Evolutionary conservation across 2,888 invertebrate species (phyloP).

Genomic region (Chrysina gloriosa): DNA sequence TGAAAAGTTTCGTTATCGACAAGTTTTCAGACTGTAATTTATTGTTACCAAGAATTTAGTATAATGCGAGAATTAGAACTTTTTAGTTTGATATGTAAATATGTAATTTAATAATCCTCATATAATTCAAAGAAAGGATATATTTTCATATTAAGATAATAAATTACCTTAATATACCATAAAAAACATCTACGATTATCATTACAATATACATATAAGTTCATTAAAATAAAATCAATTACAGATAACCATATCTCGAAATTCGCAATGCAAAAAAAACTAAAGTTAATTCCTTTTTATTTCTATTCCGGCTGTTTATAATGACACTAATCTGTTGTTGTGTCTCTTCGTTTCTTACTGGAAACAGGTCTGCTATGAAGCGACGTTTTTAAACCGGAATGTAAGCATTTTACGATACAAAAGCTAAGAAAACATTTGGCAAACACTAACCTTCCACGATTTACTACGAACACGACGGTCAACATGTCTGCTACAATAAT

Average conservation of each 20-base stretch:
- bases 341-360: not conserved
- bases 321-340: not conserved
- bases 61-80: not conserved
- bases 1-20: constrained; percentile 14
- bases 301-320: too few relatives aligned
- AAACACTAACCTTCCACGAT: constrained; percentile 6
- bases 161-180: too few relatives aligned
- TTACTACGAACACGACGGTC: constrained; percentile 16
- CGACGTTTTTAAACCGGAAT: not conserved
- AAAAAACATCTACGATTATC: too few relatives aligned
- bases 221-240: too few relatives aligned
- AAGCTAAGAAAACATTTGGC: not conserved
- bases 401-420: constrained; percentile 3
- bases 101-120: too few relatives aligned
- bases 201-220: too few relatives aligned
- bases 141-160: too few relatives aligned
- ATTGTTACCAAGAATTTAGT: not conserved
- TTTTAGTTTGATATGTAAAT: too few relatives aligned
- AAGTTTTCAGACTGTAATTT: constrained; percentile 11
- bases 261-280: too few relatives aligned
- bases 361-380: not conserved
- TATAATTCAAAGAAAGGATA: too few relatives aligned
- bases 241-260: too few relatives aligned
- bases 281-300: too few relatives aligned
- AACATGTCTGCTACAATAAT: constrained; percentile 36